Base-by-base conservation (phyloP, 2,113 vertebrate species). In the Fulica atra region DNA sequence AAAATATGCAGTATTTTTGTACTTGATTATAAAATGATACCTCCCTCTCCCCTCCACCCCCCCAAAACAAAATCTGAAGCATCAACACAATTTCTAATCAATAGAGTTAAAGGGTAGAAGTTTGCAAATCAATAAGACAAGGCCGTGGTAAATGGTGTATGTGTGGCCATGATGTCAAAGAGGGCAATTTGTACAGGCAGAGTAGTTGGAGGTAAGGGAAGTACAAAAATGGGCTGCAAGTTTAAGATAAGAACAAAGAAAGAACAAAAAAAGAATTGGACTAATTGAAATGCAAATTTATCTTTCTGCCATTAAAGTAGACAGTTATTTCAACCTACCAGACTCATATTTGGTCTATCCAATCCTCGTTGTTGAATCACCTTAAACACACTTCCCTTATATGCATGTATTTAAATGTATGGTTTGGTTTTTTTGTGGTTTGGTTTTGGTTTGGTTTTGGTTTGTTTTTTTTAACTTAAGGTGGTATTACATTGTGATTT, bases 221-320 rank as follows among this genome's bases (percentile, higher is more conserved):
- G 38, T 89, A 28, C 28, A 53, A 76, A 81, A 92, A 79, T 28
- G 54, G 92, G 71, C 88, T 95, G 88, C 86, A 95, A 94, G 76
- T 95, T 96, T 91, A 81, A 92, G 81, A 94, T 95, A 91, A 91
- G 83, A 95, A 93, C 83, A 95, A 96, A 95, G 89, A 90, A 90
- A 82, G 35, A 76, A 85, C 20, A 38, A 70, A 88, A 96, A 80
- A 57, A 91, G 78, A 87, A 85, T 16, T 73, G 60, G 36, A 73
- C 81, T 92, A 91, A 92, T 79, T 94, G 78, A 93, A 96, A 91
- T 94, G 71, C 79, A 89, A 88, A 95, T 95, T 70, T 79, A 6
- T 86, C 28, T 54, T 92, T 89, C 77, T 95, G 20, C 51, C 87
- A 51, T 59, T 79, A 80, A 91, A 95, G 60, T 60, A 86, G 79